Conservation (phyloP, 2,888 invertebrate species). For the Mycalesis mineus region DNA sequence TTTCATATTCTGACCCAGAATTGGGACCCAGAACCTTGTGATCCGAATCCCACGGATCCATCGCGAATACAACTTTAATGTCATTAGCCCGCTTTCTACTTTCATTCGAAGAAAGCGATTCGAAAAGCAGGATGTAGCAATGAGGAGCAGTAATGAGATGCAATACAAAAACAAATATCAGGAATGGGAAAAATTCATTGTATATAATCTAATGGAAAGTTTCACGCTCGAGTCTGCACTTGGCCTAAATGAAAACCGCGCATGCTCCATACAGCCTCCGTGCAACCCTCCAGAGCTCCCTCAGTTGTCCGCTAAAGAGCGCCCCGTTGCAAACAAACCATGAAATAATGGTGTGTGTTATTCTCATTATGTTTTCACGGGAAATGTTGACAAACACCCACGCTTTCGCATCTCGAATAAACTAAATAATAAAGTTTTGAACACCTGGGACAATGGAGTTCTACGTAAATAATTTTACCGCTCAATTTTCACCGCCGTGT, state of each 20-base stretch:
- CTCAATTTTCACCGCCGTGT: slow-evolving; percentile 5
- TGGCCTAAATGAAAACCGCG: slow-evolving; percentile 31
- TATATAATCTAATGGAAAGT: not conserved
- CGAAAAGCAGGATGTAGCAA: too few species aligned
- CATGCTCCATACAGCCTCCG: slow-evolving; percentile 62
- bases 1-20: too few species aligned
- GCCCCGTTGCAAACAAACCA: slow-evolving; percentile 1
- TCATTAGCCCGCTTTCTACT: too few species aligned
- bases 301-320: slow-evolving; percentile 7
- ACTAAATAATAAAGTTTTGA: not conserved
- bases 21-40: too few species aligned
- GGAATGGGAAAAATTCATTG: too few species aligned
- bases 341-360: slow-evolving; percentile 2
- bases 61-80: too few species aligned
- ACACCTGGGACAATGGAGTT: not conserved
- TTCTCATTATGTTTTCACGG: not conserved
- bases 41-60: too few species aligned
- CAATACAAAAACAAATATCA: too few species aligned
- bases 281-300: slow-evolving; percentile 31
- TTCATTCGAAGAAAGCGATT: too few species aligned
- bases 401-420: not conserved
- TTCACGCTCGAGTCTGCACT: not conserved
- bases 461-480: not conserved
- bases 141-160: too few species aligned
- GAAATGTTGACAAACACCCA: slow-evolving; percentile 6